Base-by-base conservation (phyloP, 1,140 invertebrate genomes). In the Drosophila aff. region DNA sequence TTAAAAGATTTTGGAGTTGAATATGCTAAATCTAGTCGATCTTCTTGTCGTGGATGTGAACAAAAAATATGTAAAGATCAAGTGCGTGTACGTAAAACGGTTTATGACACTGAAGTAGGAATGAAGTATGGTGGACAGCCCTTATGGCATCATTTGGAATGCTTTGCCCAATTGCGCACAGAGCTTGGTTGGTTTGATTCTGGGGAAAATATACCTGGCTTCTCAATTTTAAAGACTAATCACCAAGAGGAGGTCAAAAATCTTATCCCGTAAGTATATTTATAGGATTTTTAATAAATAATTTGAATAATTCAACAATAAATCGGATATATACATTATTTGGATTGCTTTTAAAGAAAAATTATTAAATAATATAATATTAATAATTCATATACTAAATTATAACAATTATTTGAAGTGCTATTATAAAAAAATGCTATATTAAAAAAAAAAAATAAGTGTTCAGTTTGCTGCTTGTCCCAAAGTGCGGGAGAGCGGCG, bases 141-240 rank as follows among this genome's bases (percentile, higher is more conserved):
- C 75, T 93, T 95, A 28, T 99, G 98, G 98, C 96, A 99, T 93
- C 98, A 99, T 94, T 93, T 98, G 11, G 96, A 97, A 69, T 99
- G 99, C 93, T 99, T 99, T 94, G 95, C 95, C 9, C 65, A 87
- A 72, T 46, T 92, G 15, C 76, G 92, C 2, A 67, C 71, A 50
- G 95, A 97, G 57, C 90, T 98, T 4, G 94, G 96, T 41, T 99
- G 96, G 93, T 96, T 95, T 91, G 96, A 95, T 36, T 93, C 93
- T 50, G 97, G 96, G 2, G 94, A 95, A 74, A 92, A 93, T 44
- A 83, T 99, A 38, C 96, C 96, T 68, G 98, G 98, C 1, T 97
- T 95, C 92, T 94, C 95, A 52, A 93, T 86, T 6, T 93, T 99
- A 3, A 95, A 93, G 11, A 94, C 95, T 79, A 96, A 97, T 68